Percentiles rank a stretch among this genome's conserved stretches.
phyloP scores from a whole-genome alignment of 2,888 invertebrate species.

The Tinea semifulvella region DNA sequence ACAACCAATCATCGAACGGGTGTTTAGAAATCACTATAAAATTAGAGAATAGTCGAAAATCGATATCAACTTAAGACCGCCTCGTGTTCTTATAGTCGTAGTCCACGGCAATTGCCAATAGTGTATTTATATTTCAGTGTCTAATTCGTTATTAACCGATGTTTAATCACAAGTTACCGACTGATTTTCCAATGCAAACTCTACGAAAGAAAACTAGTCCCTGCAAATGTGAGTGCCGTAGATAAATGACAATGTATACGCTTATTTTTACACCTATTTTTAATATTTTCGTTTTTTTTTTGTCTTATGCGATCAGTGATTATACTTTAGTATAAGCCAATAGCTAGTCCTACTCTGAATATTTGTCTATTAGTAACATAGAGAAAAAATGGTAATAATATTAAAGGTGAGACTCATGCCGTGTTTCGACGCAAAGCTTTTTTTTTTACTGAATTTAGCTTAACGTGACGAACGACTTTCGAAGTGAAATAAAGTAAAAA shows the following conservation, averaged over 20 bases:
- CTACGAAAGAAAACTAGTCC: conserved; percentile 93
- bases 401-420: too few species aligned
- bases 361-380: too few species aligned
- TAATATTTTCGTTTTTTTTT: background rate
- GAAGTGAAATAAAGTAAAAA: too few species aligned
- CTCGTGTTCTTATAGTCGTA: background rate
- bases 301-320: background rate
- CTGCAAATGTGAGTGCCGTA: conserved; percentile 84
- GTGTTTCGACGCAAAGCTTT: too few species aligned
- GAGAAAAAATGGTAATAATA: too few species aligned
- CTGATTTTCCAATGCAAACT: conserved; percentile 83
- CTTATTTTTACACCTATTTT: conserved; percentile 9
- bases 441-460: too few species aligned
- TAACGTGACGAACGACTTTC: too few species aligned
- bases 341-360: too few species aligned
- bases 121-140: conserved; percentile 55
- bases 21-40: too few species aligned
- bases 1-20: too few species aligned
- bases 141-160: conserved; percentile 31
- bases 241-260: background rate
- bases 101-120: conserved; percentile 28
- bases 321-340: background rate
- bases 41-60: too few species aligned
- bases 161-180: conserved; percentile 67
- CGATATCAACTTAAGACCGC: too few species aligned